Evolutionary conservation across 2,888 invertebrate species (phyloP), one percentile per base, ranked within the genome.

Genomic region (Cheilosia scutellata): DNA sequence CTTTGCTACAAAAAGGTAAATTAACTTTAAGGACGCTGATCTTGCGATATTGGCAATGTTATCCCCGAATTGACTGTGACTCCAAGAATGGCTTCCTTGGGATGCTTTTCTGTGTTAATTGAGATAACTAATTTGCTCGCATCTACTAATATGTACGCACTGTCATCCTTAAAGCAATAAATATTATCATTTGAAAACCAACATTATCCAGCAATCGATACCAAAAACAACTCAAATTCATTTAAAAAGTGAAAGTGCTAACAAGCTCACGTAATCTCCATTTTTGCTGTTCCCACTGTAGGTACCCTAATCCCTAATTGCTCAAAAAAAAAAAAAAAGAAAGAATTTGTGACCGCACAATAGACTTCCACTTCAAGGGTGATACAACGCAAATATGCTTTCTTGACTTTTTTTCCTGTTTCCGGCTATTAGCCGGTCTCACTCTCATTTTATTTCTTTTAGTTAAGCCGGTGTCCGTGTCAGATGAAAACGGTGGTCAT

Each of bases 401-500:
- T 53, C 51, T 62, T 20, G 51, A 42, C 62, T 62, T 31, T 44
- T 51, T 16, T 58, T 16, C 20, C 47, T 58, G 33, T 11, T 47
- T 42, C 65, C 66, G 27, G 20, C 53, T n/a, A 42, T 20, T 63
- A 60, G 62, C 47, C 62, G 9, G 62, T 33, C 25, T 65, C 47
- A 5, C 40, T 55, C 27, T 57, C 40, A 27, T 6, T 27, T 20
- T 3, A 70, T 63, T 70, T 49, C 25, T 49, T 58, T 47, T n/a
- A 31, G 33, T 29, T 37, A 27, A 42, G 4, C 25, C 47, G 75
- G 62, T 40, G 40, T 68, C 80, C 65, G 63, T 75, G 74, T 75
- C 47, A 25, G 44, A 72, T 58, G 29, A 44, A 68, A 55, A 74
- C 42, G 29, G 71, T 71, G 65, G 75, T 55, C 84, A 75, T 62